A percentile compares a stretch with the other conserved stretches of the same genome.
These are phyloP conservation scores for Lycophotia porphyrea DNA, from an alignment of 2,888 invertebrate genomes.

Conservation along the genomic window DNA sequence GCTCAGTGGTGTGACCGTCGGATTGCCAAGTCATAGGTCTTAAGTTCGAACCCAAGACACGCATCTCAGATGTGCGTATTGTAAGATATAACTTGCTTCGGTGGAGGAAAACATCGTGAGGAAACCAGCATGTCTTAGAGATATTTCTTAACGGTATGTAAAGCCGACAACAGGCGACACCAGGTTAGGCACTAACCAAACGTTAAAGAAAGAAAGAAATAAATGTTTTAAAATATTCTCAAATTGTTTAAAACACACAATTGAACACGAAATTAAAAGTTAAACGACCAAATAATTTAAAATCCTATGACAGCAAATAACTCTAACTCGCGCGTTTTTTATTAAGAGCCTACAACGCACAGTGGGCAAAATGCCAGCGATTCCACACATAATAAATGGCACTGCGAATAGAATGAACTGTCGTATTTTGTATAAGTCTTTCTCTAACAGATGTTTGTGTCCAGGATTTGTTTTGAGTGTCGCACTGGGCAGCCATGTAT, in stretches of 20 bases:
- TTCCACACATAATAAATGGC: constrained; percentile 79
- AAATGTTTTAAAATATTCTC: neutral
- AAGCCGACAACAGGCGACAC: too few relatives aligned
- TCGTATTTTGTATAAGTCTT: constrained; percentile 63
- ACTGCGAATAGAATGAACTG: constrained; percentile 77
- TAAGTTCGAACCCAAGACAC: too few relatives aligned
- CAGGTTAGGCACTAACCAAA: too few relatives aligned
- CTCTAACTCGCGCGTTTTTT: constrained; percentile 26
- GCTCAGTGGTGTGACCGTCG: too few relatives aligned
- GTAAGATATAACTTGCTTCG: too few relatives aligned
- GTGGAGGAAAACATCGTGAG: too few relatives aligned
- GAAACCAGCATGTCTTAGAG: too few relatives aligned
- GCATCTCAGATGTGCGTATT: too few relatives aligned
- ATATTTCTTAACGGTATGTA: too few relatives aligned
- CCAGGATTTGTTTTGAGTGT: constrained; percentile 37
- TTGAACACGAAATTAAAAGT: constrained; percentile 1
- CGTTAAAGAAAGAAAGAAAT: neutral
- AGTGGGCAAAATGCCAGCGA: constrained; percentile 78
- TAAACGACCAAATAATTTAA: constrained; percentile 27
- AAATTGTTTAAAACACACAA: too few relatives aligned
- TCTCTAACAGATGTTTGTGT: constrained; percentile 67
- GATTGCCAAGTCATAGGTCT: too few relatives aligned
- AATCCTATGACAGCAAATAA: constrained; percentile 7
- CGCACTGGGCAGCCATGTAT: constrained; percentile 31
- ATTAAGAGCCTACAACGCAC: constrained; percentile 64